Evolutionary conservation across 2,113 vertebrate species (phyloP).

Genomic region (Muntiacus muntjak): DNA sequence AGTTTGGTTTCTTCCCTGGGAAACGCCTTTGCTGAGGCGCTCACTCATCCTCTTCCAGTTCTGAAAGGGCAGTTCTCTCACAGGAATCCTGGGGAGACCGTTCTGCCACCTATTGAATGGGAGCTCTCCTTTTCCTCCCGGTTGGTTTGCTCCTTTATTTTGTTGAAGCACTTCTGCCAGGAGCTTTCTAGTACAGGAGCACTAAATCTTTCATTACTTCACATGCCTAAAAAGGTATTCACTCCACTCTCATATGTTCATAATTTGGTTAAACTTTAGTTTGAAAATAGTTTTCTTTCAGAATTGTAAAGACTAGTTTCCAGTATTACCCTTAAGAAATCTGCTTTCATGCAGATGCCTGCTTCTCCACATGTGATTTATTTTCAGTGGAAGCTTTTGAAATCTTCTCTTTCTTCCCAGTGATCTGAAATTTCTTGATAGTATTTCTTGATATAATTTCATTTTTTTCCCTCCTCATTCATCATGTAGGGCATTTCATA

Average conservation of each 20-base stretch:
- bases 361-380: neutral
- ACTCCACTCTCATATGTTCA: neutral
- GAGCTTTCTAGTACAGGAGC: neutral
- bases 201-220: neutral
- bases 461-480: neutral
- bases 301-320: neutral
- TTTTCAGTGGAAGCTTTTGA: neutral
- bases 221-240: neutral
- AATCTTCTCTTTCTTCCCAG: neutral
- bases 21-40: neutral
- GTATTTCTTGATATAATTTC: neutral
- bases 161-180: neutral
- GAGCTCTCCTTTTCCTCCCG: neutral
- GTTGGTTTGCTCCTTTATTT: neutral
- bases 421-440: neutral
- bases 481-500: neutral
- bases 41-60: neutral
- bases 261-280: neutral
- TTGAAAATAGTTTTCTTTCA: neutral
- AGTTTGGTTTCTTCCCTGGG: neutral
- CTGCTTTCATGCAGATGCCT: neutral
- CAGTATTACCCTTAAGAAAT: neutral
- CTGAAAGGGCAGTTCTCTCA: neutral
- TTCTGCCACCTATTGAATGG: neutral
- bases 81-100: neutral